phyloP scores from a whole-genome alignment of 2,888 invertebrate genomes.

The Cerastis leucographa region DNA sequence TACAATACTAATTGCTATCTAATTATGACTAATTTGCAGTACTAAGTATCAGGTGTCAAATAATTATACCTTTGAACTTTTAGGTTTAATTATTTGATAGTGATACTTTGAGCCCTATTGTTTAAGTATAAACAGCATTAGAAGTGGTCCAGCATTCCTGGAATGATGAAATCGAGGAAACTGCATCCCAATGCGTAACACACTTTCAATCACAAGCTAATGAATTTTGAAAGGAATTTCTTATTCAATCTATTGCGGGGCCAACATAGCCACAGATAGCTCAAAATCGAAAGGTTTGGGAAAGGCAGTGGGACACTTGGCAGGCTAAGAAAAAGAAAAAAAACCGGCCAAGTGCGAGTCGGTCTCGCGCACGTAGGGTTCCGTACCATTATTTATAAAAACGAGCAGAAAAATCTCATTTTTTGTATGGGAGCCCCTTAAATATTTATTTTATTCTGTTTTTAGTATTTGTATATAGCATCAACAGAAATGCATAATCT shows the following conservation, averaged over 20 bases:
- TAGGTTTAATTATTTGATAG: constrained; percentile 14
- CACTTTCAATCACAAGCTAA: neutral
- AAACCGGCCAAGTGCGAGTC: no score
- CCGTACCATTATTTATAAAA: no score
- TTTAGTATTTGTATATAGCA: no score
- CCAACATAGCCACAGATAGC: neutral
- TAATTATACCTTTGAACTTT: constrained; percentile 1
- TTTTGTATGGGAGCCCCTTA: no score
- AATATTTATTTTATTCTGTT: no score
- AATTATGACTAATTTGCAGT: constrained; percentile 22
- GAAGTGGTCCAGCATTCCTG: neutral
- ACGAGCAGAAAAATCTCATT: no score
- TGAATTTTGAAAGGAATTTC: neutral
- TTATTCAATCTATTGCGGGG: neutral
- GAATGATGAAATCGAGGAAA: neutral
- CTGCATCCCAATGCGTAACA: neutral
- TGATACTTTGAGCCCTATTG: constrained; percentile 22
- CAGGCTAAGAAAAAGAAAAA: neutral
- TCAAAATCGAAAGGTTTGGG: neutral
- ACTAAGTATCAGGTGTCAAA: neutral
- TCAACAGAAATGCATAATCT: no score
- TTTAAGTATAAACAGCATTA: neutral
- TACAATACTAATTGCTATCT: constrained; percentile 21
- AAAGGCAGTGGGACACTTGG: neutral
- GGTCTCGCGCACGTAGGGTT: no score